Percentiles rank a stretch among this genome's conserved stretches.
phyloP scores from a whole-genome alignment of 2,113 vertebrate species.

The Tapirus terrestris region DNA sequence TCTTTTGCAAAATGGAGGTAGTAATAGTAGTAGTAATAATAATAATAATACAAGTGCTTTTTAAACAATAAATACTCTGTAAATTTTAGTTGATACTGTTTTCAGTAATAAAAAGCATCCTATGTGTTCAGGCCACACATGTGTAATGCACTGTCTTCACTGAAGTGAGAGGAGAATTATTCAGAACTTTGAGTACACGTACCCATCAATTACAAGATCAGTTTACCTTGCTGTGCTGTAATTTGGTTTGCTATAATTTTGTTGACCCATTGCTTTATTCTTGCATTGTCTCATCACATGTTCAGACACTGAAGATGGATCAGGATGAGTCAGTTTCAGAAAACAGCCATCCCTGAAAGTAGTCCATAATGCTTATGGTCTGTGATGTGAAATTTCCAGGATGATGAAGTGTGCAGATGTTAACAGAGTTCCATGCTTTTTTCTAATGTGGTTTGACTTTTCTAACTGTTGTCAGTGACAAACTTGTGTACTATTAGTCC shows the following conservation, averaged over 20 bases:
- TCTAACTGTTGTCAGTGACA: constrained; percentile 43
- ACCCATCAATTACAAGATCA: neutral
- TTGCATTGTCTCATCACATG: neutral
- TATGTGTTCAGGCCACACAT: neutral
- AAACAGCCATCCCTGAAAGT: constrained; percentile 46
- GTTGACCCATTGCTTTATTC: neutral
- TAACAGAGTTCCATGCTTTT: constrained; percentile 42
- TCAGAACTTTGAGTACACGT: neutral
- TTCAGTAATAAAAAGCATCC: neutral
- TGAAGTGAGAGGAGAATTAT: neutral
- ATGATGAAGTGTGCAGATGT: constrained; percentile 8
- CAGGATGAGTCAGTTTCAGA: constrained; percentile 43
- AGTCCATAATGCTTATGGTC: neutral
- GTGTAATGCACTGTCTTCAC: neutral
- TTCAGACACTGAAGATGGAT: neutral
- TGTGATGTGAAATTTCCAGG: constrained; percentile 58
- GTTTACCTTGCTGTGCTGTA: neutral
- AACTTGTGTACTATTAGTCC: constrained; percentile 39
- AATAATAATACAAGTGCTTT: neutral
- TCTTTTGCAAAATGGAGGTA: constrained; percentile 30
- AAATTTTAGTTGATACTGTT: neutral
- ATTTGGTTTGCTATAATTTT: neutral
- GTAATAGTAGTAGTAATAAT: neutral
- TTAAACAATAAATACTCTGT: neutral
- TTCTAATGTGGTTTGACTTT: constrained; percentile 69